These are phyloP conservation scores for Eurosta solidaginis DNA, from an alignment of 1,140 invertebrate genomes.

Conservation along the genomic window DNA sequence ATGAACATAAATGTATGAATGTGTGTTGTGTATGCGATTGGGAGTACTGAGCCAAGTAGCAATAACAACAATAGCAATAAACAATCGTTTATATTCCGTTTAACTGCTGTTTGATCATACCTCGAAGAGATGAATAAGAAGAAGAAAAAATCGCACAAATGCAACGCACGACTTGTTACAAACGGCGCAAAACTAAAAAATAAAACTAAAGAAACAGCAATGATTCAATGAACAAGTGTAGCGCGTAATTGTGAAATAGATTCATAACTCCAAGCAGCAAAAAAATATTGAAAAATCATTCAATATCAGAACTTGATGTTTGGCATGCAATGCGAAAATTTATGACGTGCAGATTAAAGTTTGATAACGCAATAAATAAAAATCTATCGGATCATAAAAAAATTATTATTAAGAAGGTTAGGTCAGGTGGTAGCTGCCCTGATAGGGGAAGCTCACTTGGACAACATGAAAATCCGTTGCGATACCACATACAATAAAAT, in stretches of 20 bases:
- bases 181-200: background rate
- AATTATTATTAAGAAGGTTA: no score
- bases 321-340: background rate
- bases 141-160: background rate
- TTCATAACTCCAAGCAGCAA: background rate
- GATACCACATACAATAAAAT: no score
- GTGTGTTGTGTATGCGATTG: no score
- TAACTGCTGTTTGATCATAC: background rate
- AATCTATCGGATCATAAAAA: no score
- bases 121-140: background rate
- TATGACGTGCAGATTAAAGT: background rate
- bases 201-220: background rate
- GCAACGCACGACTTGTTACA: conserved; percentile 12
- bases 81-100: background rate
- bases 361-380: background rate
- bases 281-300: background rate
- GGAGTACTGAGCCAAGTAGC: background rate
- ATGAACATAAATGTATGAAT: background rate
- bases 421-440: no score
- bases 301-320: background rate
- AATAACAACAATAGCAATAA: background rate
- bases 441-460: no score
- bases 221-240: background rate
- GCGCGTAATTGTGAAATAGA: background rate
- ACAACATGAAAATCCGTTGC: no score